Evolutionary conservation across 2,113 vertebrate genomes (phyloP).

Genomic region (Nibea albiflora): DNA sequence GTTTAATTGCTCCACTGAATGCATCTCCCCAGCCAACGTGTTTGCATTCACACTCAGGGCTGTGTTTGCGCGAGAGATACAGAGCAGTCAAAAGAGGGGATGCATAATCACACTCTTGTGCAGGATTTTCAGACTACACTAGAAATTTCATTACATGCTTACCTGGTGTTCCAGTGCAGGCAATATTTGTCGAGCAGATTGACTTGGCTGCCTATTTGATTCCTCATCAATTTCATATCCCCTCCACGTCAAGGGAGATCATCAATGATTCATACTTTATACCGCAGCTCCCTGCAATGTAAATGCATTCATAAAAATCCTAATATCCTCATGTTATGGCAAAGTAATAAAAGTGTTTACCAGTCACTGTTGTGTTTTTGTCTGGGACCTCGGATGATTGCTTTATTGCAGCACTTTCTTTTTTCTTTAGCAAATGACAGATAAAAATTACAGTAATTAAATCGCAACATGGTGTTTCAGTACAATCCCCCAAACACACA

Average conservation of each 20-base stretch:
- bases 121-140: conserved; percentile 66
- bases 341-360: conserved; percentile 73
- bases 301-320: conserved; percentile 67
- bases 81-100: conserved; percentile 65
- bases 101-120: conserved; percentile 73
- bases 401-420: conserved; percentile 52
- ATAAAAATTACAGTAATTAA: conserved; percentile 66
- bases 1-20: conserved; percentile 83
- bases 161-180: conserved; percentile 75
- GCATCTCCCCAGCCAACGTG: conserved; percentile 70
- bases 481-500: not conserved
- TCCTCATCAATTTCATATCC: conserved; percentile 77
- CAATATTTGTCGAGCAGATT: conserved; percentile 77
- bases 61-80: conserved; percentile 70
- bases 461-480: conserved; percentile 46
- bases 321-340: conserved; percentile 56
- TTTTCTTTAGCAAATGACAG: conserved; percentile 48
- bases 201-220: conserved; percentile 73
- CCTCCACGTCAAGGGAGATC: conserved; percentile 63
- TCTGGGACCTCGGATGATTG: conserved; percentile 51
- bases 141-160: conserved; percentile 82
- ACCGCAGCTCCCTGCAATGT: conserved; percentile 56
- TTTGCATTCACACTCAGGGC: conserved; percentile 69
- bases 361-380: conserved; percentile 57
- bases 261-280: conserved; percentile 78